A percentile compares a stretch with the other conserved stretches of the same genome.
phyloP scores from a whole-genome alignment of 2,797 vertebrate species.

The Xenopus petersii region DNA sequence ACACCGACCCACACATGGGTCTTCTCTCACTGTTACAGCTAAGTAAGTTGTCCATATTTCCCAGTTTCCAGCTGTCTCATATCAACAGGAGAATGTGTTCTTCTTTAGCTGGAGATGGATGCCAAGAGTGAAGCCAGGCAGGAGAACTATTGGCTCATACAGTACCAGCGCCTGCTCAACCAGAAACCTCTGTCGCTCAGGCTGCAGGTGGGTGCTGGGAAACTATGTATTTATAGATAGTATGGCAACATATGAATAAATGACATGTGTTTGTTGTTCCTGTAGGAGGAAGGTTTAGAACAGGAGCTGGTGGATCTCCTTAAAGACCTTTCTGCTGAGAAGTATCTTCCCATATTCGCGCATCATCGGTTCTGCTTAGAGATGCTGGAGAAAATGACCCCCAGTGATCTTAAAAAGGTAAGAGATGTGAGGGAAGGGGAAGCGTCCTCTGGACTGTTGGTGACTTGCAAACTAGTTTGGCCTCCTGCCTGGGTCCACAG shows the following conservation, averaged over 20 bases:
- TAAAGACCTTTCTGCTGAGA: slow-evolving; percentile 79
- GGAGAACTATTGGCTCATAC: slow-evolving; percentile 98
- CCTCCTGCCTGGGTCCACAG: no score
- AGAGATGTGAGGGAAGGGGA: background rate
- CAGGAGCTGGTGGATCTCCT: slow-evolving; percentile 76
- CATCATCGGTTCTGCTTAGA: slow-evolving; percentile 78
- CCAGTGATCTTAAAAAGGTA: slow-evolving; percentile 83
- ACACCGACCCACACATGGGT: no score
- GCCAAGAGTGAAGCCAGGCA: slow-evolving; percentile 83
- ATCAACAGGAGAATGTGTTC: no score
- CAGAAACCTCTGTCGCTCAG: slow-evolving; percentile 86
- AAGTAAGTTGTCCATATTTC: no score
- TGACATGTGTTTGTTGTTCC: background rate
- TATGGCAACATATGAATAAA: no score
- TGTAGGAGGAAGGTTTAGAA: slow-evolving; percentile 85
- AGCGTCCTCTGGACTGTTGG: no score
- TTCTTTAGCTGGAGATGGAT: slow-evolving; percentile 78
- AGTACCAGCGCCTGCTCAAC: slow-evolving; percentile 89
- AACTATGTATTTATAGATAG: no score
- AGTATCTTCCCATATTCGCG: slow-evolving; percentile 85
- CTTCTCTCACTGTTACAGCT: no score
- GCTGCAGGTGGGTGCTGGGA: slow-evolving; percentile 73
- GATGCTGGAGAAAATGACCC: slow-evolving; percentile 74
- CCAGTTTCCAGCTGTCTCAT: no score
- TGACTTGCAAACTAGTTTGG: no score